A percentile compares a stretch with the other conserved stretches of the same genome.
Evolutionary conservation across 2,797 vertebrate species (phyloP).

Genomic region (Cynopterus sphinx): DNA sequence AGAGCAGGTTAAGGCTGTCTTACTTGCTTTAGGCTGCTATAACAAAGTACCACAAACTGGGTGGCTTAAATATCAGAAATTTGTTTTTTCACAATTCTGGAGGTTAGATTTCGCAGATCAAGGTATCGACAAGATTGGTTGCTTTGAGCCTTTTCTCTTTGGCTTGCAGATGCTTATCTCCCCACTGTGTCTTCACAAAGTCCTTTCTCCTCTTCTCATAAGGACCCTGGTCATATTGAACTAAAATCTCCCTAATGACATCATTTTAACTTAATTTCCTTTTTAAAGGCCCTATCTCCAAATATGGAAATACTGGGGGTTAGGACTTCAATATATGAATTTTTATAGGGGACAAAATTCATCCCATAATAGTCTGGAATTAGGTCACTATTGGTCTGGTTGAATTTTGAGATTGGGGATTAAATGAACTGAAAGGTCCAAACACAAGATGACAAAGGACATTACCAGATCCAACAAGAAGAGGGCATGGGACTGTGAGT

Average conservation of each 20-base stretch:
- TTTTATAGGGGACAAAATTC: neutral
- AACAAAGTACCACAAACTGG: neutral
- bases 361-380: neutral
- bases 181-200: neutral
- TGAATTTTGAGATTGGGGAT: neutral
- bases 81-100: neutral
- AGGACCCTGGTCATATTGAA: neutral
- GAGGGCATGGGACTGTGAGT: neutral
- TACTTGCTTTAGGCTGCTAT: neutral
- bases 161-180: neutral
- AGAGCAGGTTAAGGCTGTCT: neutral
- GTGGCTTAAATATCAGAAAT: neutral
- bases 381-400: neutral
- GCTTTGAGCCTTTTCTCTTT: neutral
- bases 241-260: neutral
- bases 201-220: neutral
- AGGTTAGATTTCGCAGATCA: neutral
- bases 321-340: neutral
- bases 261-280: conserved; percentile 21
- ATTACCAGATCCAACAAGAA: neutral
- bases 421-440: neutral
- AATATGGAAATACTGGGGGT: neutral
- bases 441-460: neutral
- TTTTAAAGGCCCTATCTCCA: neutral
- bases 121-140: neutral